A percentile compares a stretch with the other conserved stretches of the same genome.
phyloP scores from a whole-genome alignment of 2,797 vertebrate genomes.

The Chelonia mydas region DNA sequence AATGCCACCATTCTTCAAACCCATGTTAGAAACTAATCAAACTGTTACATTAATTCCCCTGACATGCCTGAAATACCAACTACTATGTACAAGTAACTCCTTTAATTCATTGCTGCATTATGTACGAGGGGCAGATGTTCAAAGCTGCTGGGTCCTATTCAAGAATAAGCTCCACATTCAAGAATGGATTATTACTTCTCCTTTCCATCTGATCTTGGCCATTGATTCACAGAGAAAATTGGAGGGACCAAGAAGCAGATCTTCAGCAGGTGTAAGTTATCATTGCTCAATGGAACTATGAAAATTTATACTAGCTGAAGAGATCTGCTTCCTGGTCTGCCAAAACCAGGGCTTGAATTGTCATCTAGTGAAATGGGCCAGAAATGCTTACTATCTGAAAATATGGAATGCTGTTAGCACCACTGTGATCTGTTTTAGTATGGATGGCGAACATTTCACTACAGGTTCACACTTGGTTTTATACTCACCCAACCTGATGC shows the following conservation, averaged over 20 bases:
- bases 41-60: neutral
- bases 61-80: too few relatives aligned
- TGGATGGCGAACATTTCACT: neutral
- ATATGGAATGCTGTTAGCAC: neutral
- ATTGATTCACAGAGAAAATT: neutral
- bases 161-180: neutral
- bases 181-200: neutral
- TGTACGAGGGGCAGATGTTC: rapidly evolving
- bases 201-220: neutral
- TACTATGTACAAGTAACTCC: neutral
- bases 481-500: neutral
- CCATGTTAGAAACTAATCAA: neutral
- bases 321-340: neutral
- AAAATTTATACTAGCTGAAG: neutral
- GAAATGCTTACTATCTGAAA: neutral
- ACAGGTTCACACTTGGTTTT: neutral
- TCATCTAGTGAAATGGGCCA: neutral
- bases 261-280: neutral
- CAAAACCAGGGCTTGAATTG: neutral
- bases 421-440: neutral
- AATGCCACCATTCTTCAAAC: neutral
- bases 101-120: neutral
- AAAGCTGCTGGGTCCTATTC: neutral
- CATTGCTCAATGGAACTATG: neutral
- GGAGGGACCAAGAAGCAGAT: neutral